Percentiles rank a stretch among this genome's conserved stretches.
These are phyloP conservation scores for Antheraea pernyi DNA, from an alignment of 1,140 invertebrate genomes.

Conservation along the genomic window DNA sequence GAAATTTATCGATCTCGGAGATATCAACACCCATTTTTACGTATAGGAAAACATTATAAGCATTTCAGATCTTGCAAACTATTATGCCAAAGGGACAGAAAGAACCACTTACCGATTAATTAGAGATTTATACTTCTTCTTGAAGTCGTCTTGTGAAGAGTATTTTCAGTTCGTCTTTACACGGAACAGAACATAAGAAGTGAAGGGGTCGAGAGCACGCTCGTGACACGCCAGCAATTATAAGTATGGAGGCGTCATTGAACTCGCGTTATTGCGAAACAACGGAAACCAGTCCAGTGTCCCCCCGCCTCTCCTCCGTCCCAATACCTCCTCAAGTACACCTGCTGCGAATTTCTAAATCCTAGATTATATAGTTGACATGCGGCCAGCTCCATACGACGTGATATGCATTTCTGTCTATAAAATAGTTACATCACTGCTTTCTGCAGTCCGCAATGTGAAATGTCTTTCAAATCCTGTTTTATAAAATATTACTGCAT, in stretches of 20 bases:
- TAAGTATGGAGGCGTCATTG: constrained; percentile 72
- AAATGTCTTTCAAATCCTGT: not conserved
- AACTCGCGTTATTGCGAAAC: constrained; percentile 77
- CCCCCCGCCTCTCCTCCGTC: constrained; percentile 30
- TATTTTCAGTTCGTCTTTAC: constrained; percentile 15
- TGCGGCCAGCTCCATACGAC: constrained; percentile 53
- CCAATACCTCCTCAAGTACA: constrained; percentile 41
- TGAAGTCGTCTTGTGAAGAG: constrained; percentile 17
- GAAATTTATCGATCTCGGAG: too few species aligned
- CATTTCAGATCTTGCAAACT: too few species aligned
- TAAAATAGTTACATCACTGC: constrained; percentile 58
- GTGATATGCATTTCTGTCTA: constrained; percentile 51
- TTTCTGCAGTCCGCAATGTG: constrained; percentile 18
- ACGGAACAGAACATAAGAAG: constrained; percentile 29
- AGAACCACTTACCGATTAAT: too few species aligned
- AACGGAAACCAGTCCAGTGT: constrained; percentile 74
- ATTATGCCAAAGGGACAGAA: too few species aligned
- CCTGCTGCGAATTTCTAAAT: constrained; percentile 77
- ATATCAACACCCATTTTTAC: too few species aligned
- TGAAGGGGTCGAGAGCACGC: constrained; percentile 58
- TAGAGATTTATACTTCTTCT: too few species aligned
- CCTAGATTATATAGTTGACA: constrained; percentile 73
- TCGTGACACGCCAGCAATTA: constrained; percentile 70
- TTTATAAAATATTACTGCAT: too few species aligned
- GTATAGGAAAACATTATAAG: too few species aligned